phyloP scores from a whole-genome alignment of 1,140 invertebrate genomes.

The Drosophila watanabei region DNA sequence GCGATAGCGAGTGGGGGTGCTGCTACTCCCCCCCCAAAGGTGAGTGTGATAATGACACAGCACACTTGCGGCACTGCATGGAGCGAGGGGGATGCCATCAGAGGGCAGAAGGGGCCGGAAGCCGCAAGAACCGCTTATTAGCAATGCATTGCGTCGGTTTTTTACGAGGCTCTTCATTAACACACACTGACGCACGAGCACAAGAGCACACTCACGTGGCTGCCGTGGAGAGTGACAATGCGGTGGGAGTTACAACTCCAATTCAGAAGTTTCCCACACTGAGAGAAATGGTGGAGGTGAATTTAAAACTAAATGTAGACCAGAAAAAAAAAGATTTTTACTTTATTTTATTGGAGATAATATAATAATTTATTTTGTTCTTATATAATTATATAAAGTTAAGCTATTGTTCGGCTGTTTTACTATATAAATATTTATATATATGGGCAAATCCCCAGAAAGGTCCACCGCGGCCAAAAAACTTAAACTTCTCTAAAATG shows the following conservation, averaged over 20 bases:
- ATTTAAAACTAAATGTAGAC: too few species aligned
- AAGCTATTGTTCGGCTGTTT: too few species aligned
- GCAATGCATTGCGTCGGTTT: conserved; percentile 65
- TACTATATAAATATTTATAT: too few species aligned
- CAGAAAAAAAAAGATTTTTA: too few species aligned
- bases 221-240: conserved; percentile 15
- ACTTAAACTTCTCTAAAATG: too few species aligned
- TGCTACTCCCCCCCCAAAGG: conserved; percentile 7
- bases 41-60: conserved; percentile 67
- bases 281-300: not conserved
- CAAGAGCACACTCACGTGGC: conserved; percentile 19
- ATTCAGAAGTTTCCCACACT: conserved; percentile 11
- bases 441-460: too few species aligned
- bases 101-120: not conserved
- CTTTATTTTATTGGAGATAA: too few species aligned
- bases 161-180: conserved; percentile 63
- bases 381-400: too few species aligned
- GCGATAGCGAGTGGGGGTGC: not conserved
- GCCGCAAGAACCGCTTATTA: conserved; percentile 76
- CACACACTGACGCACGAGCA: conserved; percentile 35
- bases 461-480: too few species aligned
- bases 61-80: conserved; percentile 44
- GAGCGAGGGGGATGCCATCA: not conserved
- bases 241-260: conserved; percentile 31
- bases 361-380: too few species aligned